A percentile compares a stretch with the other conserved stretches of the same genome.
phyloP scores from a whole-genome alignment of 2,113 vertebrate species.

The Pholis gunnellus region DNA sequence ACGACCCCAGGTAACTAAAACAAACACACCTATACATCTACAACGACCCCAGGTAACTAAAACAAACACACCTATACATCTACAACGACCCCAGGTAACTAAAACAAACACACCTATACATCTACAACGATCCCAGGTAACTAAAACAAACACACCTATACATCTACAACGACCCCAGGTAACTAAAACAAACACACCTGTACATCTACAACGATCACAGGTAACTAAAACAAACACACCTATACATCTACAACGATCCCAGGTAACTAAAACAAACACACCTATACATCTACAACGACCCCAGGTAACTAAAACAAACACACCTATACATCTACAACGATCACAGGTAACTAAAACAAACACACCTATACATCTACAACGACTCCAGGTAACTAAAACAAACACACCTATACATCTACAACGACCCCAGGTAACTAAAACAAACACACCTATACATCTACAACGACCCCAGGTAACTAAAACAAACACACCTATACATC shows the following conservation, averaged over 20 bases:
- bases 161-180: no score
- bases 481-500: background rate
- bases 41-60: background rate
- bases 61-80: no score
- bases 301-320: slow-evolving; percentile 22
- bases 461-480: background rate
- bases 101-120: background rate
- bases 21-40: no score
- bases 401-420: no score
- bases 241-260: background rate
- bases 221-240: background rate
- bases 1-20: background rate
- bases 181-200: background rate
- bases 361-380: no score
- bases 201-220: background rate
- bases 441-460: no score
- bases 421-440: no score
- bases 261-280: background rate
- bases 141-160: no score
- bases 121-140: no score
- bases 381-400: background rate
- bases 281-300: background rate
- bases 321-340: no score
- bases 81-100: slow-evolving; percentile 1
- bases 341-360: no score